phyloP scores from a whole-genome alignment of 2,113 vertebrate genomes.

The Brachirus orientalis region DNA sequence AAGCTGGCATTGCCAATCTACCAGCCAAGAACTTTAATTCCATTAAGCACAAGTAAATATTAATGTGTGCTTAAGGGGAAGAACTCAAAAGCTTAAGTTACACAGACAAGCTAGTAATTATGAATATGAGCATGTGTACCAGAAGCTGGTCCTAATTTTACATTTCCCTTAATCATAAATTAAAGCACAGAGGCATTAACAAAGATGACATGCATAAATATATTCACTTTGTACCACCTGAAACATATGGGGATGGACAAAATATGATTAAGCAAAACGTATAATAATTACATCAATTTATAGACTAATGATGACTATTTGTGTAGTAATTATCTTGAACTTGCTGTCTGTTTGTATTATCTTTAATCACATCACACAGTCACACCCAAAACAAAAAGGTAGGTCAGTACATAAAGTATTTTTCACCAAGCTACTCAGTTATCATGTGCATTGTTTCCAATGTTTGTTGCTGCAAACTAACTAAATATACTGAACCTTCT shows the following conservation, averaged over 20 bases:
- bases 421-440: too few relatives aligned
- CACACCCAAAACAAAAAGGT: too few relatives aligned
- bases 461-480: too few relatives aligned
- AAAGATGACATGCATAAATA: too few relatives aligned
- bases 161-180: constrained; percentile 11
- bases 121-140: too few relatives aligned
- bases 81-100: constrained; percentile 38
- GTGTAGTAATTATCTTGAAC: neutral
- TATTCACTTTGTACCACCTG: too few relatives aligned
- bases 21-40: constrained; percentile 59
- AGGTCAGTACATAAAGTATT: too few relatives aligned
- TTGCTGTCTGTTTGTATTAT: too few relatives aligned
- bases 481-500: too few relatives aligned
- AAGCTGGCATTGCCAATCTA: constrained; percentile 38
- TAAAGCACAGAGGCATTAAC: neutral
- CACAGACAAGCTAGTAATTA: constrained; percentile 28
- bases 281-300: neutral
- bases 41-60: constrained; percentile 70
- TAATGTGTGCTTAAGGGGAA: constrained; percentile 60
- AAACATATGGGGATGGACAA: neutral
- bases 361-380: too few relatives aligned
- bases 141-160: neutral
- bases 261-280: neutral
- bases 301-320: neutral
- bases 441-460: too few relatives aligned